Percentiles rank a stretch among this genome's conserved stretches.
phyloP scores from a whole-genome alignment of 2,888 invertebrate genomes.

The Phytoseiulus persimilis region DNA sequence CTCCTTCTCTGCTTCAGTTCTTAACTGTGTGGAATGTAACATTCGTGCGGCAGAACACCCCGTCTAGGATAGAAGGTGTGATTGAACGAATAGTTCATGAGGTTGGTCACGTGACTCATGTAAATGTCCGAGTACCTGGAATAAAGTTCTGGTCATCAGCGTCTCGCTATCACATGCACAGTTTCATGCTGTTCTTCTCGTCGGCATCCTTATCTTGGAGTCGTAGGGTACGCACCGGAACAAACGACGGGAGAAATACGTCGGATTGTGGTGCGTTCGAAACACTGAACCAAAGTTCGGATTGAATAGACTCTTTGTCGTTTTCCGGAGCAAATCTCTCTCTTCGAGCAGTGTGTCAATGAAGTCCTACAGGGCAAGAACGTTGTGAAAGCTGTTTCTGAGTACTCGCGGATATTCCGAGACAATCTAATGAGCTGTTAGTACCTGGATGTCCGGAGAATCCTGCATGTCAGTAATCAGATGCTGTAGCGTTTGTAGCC shows the following conservation, averaged over 20 bases:
- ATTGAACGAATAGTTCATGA: conserved; percentile 70
- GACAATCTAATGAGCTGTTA: neutral
- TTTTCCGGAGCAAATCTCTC: conserved; percentile 58
- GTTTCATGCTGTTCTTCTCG: too few relatives aligned
- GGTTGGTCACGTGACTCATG: conserved; percentile 81
- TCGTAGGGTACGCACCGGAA: conserved; percentile 56
- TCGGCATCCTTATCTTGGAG: too few relatives aligned
- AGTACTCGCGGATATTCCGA: too few relatives aligned
- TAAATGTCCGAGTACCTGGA: conserved; percentile 80
- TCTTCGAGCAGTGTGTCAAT: conserved; percentile 10
- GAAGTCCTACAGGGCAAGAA: neutral
- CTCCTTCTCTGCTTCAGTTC: too few relatives aligned
- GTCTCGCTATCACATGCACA: neutral
- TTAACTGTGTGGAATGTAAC: conserved; percentile 54
- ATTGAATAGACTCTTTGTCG: conserved; percentile 84
- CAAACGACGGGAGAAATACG: conserved; percentile 85
- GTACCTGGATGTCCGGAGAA: conserved; percentile 23
- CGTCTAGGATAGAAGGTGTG: conserved; percentile 91
- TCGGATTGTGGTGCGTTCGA: conserved; percentile 92
- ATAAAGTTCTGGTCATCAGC: neutral
- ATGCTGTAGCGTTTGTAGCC: conserved; percentile 82
- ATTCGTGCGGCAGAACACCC: conserved; percentile 92
- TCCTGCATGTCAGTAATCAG: conserved; percentile 71
- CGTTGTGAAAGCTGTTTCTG: too few relatives aligned
- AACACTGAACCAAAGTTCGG: conserved; percentile 92